These are phyloP conservation scores for Sialis lutaria DNA, from an alignment of 2,888 invertebrate genomes.

Conservation along the genomic window DNA sequence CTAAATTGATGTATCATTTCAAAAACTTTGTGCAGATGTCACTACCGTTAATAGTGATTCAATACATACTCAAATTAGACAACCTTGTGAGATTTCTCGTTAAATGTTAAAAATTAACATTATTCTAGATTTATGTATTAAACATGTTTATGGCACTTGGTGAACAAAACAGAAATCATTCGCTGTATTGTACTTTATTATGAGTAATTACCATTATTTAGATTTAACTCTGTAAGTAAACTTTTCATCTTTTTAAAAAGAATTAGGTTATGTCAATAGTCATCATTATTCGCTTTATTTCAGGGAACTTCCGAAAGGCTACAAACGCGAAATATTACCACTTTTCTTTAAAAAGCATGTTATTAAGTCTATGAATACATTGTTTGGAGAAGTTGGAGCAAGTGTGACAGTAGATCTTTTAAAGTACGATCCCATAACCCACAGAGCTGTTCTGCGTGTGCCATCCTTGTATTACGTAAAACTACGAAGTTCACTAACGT, in stretches of 20 bases:
- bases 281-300: conserved; percentile 5
- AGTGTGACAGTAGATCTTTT: conserved; percentile 34
- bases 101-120: too few species aligned
- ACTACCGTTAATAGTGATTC: too few species aligned
- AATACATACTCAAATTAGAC: too few species aligned
- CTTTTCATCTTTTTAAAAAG: conserved; percentile 8
- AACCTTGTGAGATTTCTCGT: too few species aligned
- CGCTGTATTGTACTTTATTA: background rate
- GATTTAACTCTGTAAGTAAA: conserved; percentile 36
- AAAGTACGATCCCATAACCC: conserved; percentile 28
- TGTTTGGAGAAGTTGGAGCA: conserved; percentile 41
- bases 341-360: conserved; percentile 39
- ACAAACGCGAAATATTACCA: conserved; percentile 24
- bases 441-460: conserved; percentile 36
- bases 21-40: too few species aligned
- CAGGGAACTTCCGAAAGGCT: conserved; percentile 28
- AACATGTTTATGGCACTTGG: too few species aligned
- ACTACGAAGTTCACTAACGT: conserved; percentile 35
- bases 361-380: conserved; percentile 26
- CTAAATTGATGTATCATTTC: too few species aligned
- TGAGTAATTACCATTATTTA: conserved; percentile 28
- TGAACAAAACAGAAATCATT: too few species aligned
- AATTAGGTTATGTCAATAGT: conserved; percentile 7
- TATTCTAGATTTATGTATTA: too few species aligned
- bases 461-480: conserved; percentile 32